Conservation (phyloP, 2,797 vertebrate species). For the Psittacula derbiana region DNA sequence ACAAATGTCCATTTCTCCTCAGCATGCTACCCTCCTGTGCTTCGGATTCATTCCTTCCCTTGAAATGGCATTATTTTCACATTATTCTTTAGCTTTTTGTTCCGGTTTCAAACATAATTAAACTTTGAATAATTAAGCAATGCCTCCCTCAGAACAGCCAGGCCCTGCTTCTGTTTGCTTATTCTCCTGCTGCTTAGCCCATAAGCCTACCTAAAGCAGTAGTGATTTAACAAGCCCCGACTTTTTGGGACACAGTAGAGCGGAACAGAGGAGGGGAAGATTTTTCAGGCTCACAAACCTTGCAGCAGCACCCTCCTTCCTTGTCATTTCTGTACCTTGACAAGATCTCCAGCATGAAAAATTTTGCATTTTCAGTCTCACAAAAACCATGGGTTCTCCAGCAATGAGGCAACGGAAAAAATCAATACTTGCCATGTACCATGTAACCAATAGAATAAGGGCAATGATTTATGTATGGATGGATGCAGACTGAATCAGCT, state of each 20-base stretch:
- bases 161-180: background rate
- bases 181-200: background rate
- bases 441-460: constrained; percentile 95
- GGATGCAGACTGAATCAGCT: constrained; percentile 90
- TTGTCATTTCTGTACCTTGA: constrained; percentile 56
- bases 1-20: background rate
- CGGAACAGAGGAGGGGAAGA: background rate
- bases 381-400: constrained; percentile 90
- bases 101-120: constrained; percentile 20
- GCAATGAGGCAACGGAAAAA: constrained; percentile 87
- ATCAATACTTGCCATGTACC: constrained; percentile 98
- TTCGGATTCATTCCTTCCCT: background rate
- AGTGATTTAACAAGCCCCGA: constrained; percentile 24
- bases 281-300: constrained; percentile 23
- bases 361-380: constrained; percentile 83
- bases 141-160: background rate
- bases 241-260: constrained; percentile 35
- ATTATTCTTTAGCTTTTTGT: background rate
- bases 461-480: constrained; percentile 97
- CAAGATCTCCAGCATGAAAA: constrained; percentile 47
- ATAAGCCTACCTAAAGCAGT: constrained; percentile 17
- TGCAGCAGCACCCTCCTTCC: constrained; percentile 6
- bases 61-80: background rate
- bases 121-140: constrained; percentile 54
- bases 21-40: background rate